Base-by-base conservation (phyloP, 2,113 vertebrate genomes). In the Clarias magur region DNA sequence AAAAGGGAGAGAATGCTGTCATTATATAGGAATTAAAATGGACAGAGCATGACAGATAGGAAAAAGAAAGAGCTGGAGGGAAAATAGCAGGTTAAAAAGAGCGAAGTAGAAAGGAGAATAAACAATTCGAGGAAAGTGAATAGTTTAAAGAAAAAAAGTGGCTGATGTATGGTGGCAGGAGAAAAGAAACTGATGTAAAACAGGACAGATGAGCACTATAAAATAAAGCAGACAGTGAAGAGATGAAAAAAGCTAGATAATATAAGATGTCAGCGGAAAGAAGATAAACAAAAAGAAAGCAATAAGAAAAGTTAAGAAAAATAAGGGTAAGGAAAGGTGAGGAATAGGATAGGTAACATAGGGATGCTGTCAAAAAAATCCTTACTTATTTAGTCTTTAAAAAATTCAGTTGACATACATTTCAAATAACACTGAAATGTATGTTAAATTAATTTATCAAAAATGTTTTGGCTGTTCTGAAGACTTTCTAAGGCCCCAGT, bases 321-420 rank as follows among this genome's bases (percentile, higher is more conserved):
- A 89, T 57, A 79, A 34, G 38, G 34, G 57, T 59, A 59, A 79
- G 86, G 73, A 83, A 62, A 25, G 30, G 59, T 76, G 60, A 48
- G 38, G 38, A 27, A 81, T 53, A 79, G 27, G 53, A 70, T 5
- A 72, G 70, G 42, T 42, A 42, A 19, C 34, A 38, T 38, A 72
- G 19, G 8, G 34, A 70, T 70, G 34, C 30, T 38, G 34, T 38
- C 70, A 72, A 38, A 38, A 67, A 67, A 23, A 67, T 4, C 13
- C 3, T 67, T 27, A 27, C 27, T 38, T 38, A 17, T 34, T 38
- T 19, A 42, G 27, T 38, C 27, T 38, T 7, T 15, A 72, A 67
- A 2, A 67, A 63, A 67, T 67, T 10, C 2, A 62, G 34, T 38
- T 38, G 3, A 38, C 34, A 38, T 38, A 38, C 34, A 38, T 38